Base-by-base conservation (phyloP, 2,113 vertebrate species). In the Trachemys scripta region DNA sequence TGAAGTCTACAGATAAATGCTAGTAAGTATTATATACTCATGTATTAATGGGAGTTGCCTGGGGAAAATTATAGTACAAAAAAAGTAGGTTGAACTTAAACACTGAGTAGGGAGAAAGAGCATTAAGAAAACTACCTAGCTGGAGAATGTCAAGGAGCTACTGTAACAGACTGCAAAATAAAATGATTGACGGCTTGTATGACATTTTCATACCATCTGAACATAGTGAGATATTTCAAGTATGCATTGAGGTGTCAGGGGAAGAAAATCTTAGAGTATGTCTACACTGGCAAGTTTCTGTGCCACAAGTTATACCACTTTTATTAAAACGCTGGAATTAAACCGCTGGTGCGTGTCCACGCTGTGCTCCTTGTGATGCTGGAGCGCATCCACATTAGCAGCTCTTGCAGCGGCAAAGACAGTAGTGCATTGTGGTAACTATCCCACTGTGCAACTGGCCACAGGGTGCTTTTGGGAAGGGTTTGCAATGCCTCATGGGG, bases 181-280 rank as follows among this genome's bases (percentile, higher is more conserved):
- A 47, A 27, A 57, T 1, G 2, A 19, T 65, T 35, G 42, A 24
- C 56, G 35, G 2, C 13, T 14, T 38, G 8, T 27, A 12, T 75
- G 78, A 10, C 0, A 0, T 69, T 87, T 90, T 38, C 78, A 3
- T 42, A 2, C 14, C 85, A 0, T 65, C 56, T 56, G 31, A 69
- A n/a, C 62, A 38, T 38, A 69, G 19, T 72, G 65, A 22, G 38
- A 72, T 72, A n/a, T 38, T 72, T 72, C 27, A 6, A 38, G 2
- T 35, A 20, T 4, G 50, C 22, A 25, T 4, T 81, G 53, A 31
- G 31, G n/a, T 42, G 29, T 87, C 85, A 45, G 80, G 80, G 49
- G 72, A 50, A 86, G 62, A 35, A 59, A 92, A 79, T 89, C 81
- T 96, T 89, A 95, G 51, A 16, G 6, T 53, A 53, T 53, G 51